Percentiles rank a stretch among this genome's conserved stretches.
Evolutionary conservation across 2,113 vertebrate genomes (phyloP).

Genomic region (Ciconia boyciana): DNA sequence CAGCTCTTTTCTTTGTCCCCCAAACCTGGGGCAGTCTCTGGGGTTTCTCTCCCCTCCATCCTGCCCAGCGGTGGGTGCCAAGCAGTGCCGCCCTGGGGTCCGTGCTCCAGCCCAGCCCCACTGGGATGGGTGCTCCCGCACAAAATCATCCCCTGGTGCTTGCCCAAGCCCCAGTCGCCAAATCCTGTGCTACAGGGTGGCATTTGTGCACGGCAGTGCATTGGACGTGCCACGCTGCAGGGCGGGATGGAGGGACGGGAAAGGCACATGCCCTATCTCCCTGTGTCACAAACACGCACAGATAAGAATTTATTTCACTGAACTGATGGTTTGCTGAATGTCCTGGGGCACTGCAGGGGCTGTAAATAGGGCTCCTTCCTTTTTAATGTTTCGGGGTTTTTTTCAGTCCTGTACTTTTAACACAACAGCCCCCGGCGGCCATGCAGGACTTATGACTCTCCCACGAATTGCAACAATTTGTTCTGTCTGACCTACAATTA

Average conservation of each 20-base stretch:
- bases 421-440: not conserved
- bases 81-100: accelerated
- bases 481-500: conserved; percentile 56
- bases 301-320: not conserved
- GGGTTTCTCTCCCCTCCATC: not conserved
- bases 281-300: not conserved
- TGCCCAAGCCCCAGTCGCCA: not conserved
- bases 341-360: not conserved
- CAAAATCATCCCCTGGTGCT: not conserved
- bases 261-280: accelerated
- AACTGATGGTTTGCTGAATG: not conserved
- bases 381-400: not conserved
- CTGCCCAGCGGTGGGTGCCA: not conserved
- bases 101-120: not conserved
- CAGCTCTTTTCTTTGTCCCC: not conserved
- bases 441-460: not conserved
- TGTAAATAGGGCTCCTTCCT: not conserved
- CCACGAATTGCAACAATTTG: conserved; percentile 26
- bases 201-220: not conserved
- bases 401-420: conserved; percentile 4
- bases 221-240: accelerated
- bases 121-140: accelerated
- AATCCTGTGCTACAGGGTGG: accelerated
- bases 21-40: not conserved
- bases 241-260: not conserved